phyloP scores from a whole-genome alignment of 2,888 invertebrate genomes.

The Ethmia dodecea region DNA sequence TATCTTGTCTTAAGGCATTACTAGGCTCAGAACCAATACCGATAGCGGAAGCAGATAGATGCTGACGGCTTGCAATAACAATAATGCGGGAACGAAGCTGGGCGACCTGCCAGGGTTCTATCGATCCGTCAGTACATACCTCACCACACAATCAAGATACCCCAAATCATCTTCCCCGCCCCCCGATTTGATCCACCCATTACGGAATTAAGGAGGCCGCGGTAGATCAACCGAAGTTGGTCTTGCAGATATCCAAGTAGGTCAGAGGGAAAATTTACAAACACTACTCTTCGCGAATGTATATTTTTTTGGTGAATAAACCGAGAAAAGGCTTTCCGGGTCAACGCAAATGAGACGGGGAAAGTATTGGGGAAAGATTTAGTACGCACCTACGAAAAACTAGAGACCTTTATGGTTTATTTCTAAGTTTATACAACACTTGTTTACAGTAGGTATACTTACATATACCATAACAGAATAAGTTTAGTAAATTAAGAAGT shows the following conservation, averaged over 20 bases:
- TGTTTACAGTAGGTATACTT: too few species aligned
- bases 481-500: too few species aligned
- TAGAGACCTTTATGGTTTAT: not conserved
- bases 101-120: constrained; percentile 74
- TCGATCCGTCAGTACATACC: constrained; percentile 54
- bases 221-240: constrained; percentile 49
- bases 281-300: constrained; percentile 60
- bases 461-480: too few species aligned
- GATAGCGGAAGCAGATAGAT: constrained; percentile 62
- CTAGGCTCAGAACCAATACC: constrained; percentile 62
- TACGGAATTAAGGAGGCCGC: constrained; percentile 32
- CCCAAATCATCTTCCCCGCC: constrained; percentile 47
- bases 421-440: too few species aligned
- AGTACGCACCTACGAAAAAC: not conserved
- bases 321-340: constrained; percentile 57
- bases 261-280: constrained; percentile 76
- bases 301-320: constrained; percentile 63
- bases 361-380: constrained; percentile 6
- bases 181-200: constrained; percentile 35
- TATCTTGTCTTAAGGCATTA: constrained; percentile 57
- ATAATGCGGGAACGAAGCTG: constrained; percentile 72
- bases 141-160: constrained; percentile 52
- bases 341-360: constrained; percentile 61
- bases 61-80: constrained; percentile 71
- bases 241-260: constrained; percentile 65